Base-by-base conservation (phyloP, 2,113 vertebrate species). In the Zosterops borbonicus region DNA sequence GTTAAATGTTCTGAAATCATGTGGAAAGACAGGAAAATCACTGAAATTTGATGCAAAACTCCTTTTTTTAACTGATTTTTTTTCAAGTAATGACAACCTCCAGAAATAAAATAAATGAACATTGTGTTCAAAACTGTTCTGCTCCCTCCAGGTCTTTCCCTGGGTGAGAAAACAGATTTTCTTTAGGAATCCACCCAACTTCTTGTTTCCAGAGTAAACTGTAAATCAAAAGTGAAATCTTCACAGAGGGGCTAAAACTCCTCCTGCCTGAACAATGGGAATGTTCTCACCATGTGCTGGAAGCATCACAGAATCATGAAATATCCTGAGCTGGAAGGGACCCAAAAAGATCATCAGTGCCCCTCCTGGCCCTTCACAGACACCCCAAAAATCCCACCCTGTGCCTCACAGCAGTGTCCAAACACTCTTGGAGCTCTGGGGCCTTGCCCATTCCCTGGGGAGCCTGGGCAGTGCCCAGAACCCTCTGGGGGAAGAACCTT, bases 321-420 rank as follows among this genome's bases (percentile, higher is more conserved):
- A 46, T 12, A 14, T 7, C 7, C 69, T 60, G 11, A 60, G 46
- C 53, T 68, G 62, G 39, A 9, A 53, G 9, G 60, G 13, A 53
- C 20, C 3, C 46, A 12, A 0, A 24, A 3, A 19, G 69, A 53
- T 12, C 28, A 39, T 11, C 17, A 46, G 19, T 21, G 5, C 53
- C 1, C 12, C 15, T 1, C 8, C 33, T 39, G 77, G 4, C 37
- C 53, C 39, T 41, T n/a, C 53, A 14, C 33, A 59, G 33, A 59
- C 28, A 13, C 19, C n/a, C 46, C 60, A 82, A 1, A 12, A 59
- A 39, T 1, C 39, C 46, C 60, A 19, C 5, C 52, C 69, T 74
- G 77, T 6, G n/a, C 81, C 42, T 24, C 1, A 2, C 2, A 50
- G 50, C 1, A 0, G 0, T 58, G 28, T 3, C 14, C 44, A 44